Base-by-base conservation (phyloP, 1,140 invertebrate genomes). In the Monomorium pharaonis region DNA sequence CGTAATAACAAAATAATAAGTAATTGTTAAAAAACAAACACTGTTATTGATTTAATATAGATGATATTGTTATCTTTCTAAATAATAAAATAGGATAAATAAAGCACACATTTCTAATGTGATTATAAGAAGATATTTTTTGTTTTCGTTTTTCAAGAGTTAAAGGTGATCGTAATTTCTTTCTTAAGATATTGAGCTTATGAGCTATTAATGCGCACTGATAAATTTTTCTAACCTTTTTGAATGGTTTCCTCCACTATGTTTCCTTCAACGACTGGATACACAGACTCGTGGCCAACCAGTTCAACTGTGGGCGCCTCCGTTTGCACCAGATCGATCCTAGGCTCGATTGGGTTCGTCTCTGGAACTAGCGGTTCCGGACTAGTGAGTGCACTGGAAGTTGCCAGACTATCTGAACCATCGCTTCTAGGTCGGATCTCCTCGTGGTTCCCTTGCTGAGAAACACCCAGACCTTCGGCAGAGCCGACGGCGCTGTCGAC, bases 401-500 rank as follows among this genome's bases (percentile, higher is more conserved):
- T 88, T 86, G 95, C 84, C 91, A 95, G 42, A 92, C 95, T 91
- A 92, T 95, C 89, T 49, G 93, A 94, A 60, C 94, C 92, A 86
- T 94, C 94, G 86, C 94, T 94, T 16, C 93, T 87, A 4, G 94
- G 94, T 69, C 94, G 86, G 16, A 90, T 70, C 12, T 94, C 93
- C 14, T 93, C 92, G 63, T 87, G 80, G 6, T 72, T 87, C 27
- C 89, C 76, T 91, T 94, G 56, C 92, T 95, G 90, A 92, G 94
- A 86, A 88, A 93, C 72, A 91, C 91, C 93, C 24, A 96, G 89
- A 18, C 96, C 96, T 87, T 96, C 96, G 74, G 96, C 96, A 1
- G 96, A 96, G 0, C 96, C 96, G 3, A 96, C 96, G 0, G 96
- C 96, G 9, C 96, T 96, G 89, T 96, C 96, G 3, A 96, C 95